Conservation (phyloP, 2,888 invertebrate genomes). For the Nasonia oneida region DNA sequence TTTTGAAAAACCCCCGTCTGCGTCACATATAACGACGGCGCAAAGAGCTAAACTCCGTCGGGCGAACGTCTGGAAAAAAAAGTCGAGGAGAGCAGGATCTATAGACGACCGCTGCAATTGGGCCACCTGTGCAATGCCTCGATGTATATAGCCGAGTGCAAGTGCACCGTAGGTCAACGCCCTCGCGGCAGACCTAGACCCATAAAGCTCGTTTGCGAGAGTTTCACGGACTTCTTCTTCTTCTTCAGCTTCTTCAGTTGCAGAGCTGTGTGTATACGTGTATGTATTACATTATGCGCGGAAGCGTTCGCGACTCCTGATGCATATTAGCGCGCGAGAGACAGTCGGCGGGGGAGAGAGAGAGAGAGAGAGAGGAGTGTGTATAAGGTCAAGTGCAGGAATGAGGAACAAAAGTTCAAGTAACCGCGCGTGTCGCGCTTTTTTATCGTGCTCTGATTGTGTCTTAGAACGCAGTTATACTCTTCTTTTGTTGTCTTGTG, state of each 20-base stretch:
- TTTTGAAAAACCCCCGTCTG: too few species aligned
- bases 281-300: not conserved
- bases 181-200: slow-evolving; percentile 77
- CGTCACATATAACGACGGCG: too few species aligned
- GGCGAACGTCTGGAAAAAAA: not conserved
- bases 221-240: slow-evolving; percentile 63
- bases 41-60: too few species aligned
- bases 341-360: not conserved
- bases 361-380: not conserved
- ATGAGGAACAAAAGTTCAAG: slow-evolving; percentile 32
- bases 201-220: slow-evolving; percentile 71
- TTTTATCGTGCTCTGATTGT: slow-evolving; percentile 8
- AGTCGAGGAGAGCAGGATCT: slow-evolving; percentile 33
- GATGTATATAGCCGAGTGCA: slow-evolving; percentile 43
- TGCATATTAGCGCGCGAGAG: too few species aligned
- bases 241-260: not conserved
- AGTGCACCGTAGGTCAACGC: slow-evolving; percentile 74
- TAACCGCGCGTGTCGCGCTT: slow-evolving; percentile 35
- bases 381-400: slow-evolving; percentile 31
- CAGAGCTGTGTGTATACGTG: not conserved
- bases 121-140: not conserved
- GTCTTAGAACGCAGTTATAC: not conserved
- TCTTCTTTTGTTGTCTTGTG: not conserved
- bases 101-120: slow-evolving; percentile 22
- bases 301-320: too few species aligned